Conservation (phyloP, 2,797 vertebrate species). For the Paedocypris micromegethes region DNA sequence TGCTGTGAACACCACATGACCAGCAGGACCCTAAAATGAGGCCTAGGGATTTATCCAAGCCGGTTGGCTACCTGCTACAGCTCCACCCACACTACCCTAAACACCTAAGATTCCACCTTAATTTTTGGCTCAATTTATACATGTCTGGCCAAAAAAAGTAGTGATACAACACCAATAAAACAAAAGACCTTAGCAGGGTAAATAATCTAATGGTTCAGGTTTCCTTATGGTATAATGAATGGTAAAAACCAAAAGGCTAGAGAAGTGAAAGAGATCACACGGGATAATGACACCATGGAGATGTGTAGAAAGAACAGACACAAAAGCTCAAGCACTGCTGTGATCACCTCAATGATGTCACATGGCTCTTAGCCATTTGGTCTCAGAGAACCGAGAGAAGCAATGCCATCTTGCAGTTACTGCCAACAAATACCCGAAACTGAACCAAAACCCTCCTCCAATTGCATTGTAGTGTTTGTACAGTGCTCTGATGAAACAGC, state of each 20-base stretch:
- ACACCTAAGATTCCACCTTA: conserved; percentile 1
- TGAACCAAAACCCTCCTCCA: conserved; percentile 22
- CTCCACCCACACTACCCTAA: not conserved
- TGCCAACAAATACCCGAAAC: conserved; percentile 13
- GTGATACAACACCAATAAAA: not conserved
- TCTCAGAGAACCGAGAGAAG: conserved; percentile 23
- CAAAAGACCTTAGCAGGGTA: not conserved
- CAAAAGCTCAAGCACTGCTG: conserved; percentile 53
- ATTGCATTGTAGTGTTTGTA: conserved; percentile 24
- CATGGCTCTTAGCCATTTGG: conserved; percentile 54
- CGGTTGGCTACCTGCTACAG: conserved; percentile 4
- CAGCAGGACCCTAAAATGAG: conserved; percentile 13
- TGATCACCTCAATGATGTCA: conserved; percentile 65
- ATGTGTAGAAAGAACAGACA: conserved; percentile 65
- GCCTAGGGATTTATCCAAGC: conserved; percentile 14
- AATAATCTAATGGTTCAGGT: conserved; percentile 15
- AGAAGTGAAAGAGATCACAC: conserved; percentile 39
- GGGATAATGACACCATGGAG: conserved; percentile 43
- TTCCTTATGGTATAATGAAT: conserved; percentile 15
- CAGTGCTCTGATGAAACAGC: not conserved
- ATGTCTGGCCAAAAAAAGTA: not conserved
- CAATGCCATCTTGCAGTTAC: conserved; percentile 30
- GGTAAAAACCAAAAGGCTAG: conserved; percentile 35
- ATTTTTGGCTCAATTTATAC: not conserved
- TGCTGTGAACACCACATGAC: conserved; percentile 26